Evolutionary conservation across 2,888 invertebrate genomes (phyloP).

Genomic region (Hyposoter didymator): DNA sequence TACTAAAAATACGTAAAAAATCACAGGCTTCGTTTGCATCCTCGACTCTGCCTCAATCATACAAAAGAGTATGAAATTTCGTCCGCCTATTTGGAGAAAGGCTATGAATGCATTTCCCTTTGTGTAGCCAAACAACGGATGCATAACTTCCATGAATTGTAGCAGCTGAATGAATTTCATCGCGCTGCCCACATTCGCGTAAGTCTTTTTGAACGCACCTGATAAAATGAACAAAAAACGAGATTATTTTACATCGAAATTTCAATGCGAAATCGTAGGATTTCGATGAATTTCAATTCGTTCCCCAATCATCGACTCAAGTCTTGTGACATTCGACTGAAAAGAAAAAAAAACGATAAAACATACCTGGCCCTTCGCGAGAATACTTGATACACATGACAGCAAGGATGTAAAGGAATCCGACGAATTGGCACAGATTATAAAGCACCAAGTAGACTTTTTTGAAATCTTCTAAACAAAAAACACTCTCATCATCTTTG

Average conservation of each 20-base stretch:
- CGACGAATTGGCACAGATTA: conserved; percentile 95
- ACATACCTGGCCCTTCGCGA: conserved; percentile 88
- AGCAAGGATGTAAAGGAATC: conserved; percentile 91
- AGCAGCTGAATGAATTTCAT: conserved; percentile 93
- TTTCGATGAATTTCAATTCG: neutral
- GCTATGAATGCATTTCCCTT: conserved; percentile 91
- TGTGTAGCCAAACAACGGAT: conserved; percentile 95
- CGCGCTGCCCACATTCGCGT: conserved; percentile 90
- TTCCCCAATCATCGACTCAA: neutral
- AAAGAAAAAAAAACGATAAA: neutral
- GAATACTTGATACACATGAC: conserved; percentile 91
- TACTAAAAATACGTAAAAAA: conserved; percentile 94
- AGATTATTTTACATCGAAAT: neutral
- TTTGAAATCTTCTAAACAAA: conserved; percentile 89
- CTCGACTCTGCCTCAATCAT: conserved; percentile 94
- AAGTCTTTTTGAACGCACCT: conserved; percentile 89
- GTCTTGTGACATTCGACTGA: neutral
- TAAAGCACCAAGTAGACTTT: conserved; percentile 95
- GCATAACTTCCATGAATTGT: conserved; percentile 94
- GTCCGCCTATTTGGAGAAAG: conserved; percentile 91
- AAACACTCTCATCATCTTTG: neutral
- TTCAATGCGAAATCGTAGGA: neutral
- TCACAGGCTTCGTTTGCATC: conserved; percentile 94
- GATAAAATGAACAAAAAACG: conserved; percentile 65
- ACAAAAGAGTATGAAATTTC: conserved; percentile 91